phyloP scores from a whole-genome alignment of 2,888 invertebrate species.

The Nephrotoma appendiculata region DNA sequence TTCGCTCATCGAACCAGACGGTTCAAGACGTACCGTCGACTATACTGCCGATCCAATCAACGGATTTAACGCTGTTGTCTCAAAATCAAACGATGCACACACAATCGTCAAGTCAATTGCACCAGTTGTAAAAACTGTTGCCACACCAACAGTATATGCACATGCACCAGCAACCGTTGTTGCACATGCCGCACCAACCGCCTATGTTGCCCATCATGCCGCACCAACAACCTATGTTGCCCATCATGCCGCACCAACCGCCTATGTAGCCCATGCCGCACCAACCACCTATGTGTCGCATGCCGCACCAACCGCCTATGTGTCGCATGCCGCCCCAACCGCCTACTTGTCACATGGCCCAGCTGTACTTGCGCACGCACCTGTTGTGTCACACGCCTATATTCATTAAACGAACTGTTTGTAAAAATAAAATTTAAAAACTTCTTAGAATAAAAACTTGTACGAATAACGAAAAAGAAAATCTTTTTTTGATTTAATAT shows the following conservation, averaged over 20 bases:
- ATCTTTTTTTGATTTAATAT: not conserved
- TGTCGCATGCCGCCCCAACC: slow-evolving; percentile 9
- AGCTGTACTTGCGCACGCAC: not conserved
- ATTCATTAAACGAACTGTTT: not conserved
- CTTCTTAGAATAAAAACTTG: not conserved
- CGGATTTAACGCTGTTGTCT: slow-evolving; percentile 43
- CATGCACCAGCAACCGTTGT: not conserved
- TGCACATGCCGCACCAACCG: slow-evolving; percentile 12
- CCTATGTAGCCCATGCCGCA: slow-evolving; percentile 12
- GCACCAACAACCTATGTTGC: slow-evolving; percentile 11
- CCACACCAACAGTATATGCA: slow-evolving; percentile 18
- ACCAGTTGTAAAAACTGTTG: slow-evolving; percentile 7
- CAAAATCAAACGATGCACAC: slow-evolving; percentile 30
- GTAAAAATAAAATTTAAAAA: not conserved
- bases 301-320: not conserved
- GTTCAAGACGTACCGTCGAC: slow-evolving; percentile 38
- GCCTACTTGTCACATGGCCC: slow-evolving; percentile 7
- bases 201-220: slow-evolving; percentile 5
- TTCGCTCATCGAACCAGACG: slow-evolving; percentile 39
- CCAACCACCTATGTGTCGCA: slow-evolving; percentile 7
- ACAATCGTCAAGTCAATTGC: slow-evolving; percentile 11
- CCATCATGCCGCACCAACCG: slow-evolving; percentile 9
- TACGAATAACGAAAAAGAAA: not conserved
- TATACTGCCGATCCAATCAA: slow-evolving; percentile 42
- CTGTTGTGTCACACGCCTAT: not conserved